These are phyloP conservation scores for Megaceryle maxima DNA, from an alignment of 2,113 vertebrate genomes.

Conservation along the genomic window DNA sequence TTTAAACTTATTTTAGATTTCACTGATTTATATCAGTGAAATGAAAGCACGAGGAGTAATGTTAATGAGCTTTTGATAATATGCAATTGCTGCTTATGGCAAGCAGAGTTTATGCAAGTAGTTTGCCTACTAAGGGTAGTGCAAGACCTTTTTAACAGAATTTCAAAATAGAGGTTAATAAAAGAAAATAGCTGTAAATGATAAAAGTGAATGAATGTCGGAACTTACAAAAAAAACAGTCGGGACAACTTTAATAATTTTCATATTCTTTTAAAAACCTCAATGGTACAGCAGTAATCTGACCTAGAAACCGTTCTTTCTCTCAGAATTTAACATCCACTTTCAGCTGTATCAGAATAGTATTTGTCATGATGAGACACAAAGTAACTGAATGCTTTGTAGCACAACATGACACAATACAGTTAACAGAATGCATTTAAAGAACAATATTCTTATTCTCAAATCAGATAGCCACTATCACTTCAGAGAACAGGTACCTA, in stretches of 20 bases:
- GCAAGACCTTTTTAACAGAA: not conserved
- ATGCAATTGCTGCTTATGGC: not conserved
- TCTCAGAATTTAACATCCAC: not conserved
- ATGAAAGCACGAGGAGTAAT: conserved; percentile 21
- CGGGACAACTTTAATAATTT: not conserved
- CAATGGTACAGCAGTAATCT: not conserved
- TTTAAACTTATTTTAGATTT: conserved; percentile 24
- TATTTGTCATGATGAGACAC: conserved; percentile 52
- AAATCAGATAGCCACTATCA: conserved; percentile 22
- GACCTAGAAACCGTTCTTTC: not conserved
- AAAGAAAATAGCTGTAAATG: not conserved
- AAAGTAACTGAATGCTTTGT: conserved; percentile 49
- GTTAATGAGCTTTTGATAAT: conserved; percentile 32
- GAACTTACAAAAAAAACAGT: not conserved
- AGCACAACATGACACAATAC: conserved; percentile 40
- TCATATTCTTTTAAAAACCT: not conserved
- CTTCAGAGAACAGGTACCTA: conserved; percentile 57
- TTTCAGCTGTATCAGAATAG: conserved; percentile 39
- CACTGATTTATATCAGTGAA: not conserved
- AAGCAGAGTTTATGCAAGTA: not conserved
- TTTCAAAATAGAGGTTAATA: not conserved
- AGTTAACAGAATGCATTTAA: conserved; percentile 62
- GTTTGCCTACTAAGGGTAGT: not conserved
- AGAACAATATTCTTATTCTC: conserved; percentile 35
- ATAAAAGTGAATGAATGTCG: not conserved